Conservation (phyloP, 2,888 invertebrate genomes). For the Lochmaea crataegi region DNA sequence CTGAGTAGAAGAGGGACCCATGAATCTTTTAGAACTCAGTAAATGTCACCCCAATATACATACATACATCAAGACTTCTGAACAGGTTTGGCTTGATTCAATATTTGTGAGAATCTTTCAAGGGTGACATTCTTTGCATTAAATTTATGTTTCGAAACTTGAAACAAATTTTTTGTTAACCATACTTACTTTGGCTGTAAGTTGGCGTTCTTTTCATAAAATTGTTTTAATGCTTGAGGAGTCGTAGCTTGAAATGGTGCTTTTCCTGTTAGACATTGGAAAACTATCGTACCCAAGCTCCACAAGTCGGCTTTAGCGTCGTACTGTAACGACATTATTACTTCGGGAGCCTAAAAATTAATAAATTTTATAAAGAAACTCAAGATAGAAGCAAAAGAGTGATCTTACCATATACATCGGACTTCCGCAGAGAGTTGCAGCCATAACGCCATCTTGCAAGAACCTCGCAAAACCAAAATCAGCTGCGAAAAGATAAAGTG, state of each 20-base stretch:
- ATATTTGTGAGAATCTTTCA: no score
- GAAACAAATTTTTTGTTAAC: not conserved
- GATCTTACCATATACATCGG: conserved; percentile 98
- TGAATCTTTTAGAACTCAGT: no score
- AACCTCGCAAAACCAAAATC: conserved; percentile 99
- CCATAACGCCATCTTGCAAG: conserved; percentile 99
- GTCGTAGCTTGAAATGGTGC: conserved; percentile 99
- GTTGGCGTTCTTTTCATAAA: conserved; percentile 95
- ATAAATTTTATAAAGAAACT: no score
- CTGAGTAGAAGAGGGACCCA: no score
- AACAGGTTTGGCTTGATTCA: no score
- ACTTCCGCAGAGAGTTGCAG: conserved; percentile 98
- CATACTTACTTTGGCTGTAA: conserved; percentile 86
- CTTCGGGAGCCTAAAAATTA: conserved; percentile 88
- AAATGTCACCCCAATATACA: no score
- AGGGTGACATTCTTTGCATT: no score
- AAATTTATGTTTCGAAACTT: no score
- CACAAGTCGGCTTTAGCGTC: conserved; percentile 99
- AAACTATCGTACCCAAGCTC: conserved; percentile 98
- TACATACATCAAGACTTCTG: no score
- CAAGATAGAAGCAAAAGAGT: not conserved
- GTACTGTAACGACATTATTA: conserved; percentile 98
- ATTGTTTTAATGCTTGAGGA: conserved; percentile 95
- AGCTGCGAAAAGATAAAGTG: conserved; percentile 70
- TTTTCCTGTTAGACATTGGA: conserved; percentile 91